Percentiles rank a stretch among this genome's conserved stretches.
phyloP scores from a whole-genome alignment of 2,888 invertebrate species.

The Heliconius ismenius region DNA sequence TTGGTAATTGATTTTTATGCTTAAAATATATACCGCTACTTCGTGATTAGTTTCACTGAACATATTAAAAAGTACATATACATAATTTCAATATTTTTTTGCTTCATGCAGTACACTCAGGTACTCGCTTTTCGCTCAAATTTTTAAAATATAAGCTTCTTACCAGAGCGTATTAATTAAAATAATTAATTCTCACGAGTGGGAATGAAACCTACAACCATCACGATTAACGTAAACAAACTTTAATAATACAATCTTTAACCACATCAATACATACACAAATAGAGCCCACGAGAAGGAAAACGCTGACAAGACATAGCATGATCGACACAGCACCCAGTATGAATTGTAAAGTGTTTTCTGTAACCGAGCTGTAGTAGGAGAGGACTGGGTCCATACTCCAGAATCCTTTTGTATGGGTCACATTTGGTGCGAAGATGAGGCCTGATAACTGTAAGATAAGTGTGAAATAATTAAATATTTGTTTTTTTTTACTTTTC shows the following conservation, averaged over 20 bases:
- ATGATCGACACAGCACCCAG: constrained; percentile 59
- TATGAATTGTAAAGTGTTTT: constrained; percentile 55
- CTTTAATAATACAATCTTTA: neutral
- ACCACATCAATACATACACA: constrained; percentile 17
- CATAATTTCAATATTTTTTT: no score
- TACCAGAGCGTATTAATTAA: no score
- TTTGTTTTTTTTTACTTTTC: neutral
- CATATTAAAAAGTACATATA: no score
- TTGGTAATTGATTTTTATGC: no score
- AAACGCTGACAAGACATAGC: constrained; percentile 58
- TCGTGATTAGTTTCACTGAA: no score
- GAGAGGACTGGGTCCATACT: constrained; percentile 56
- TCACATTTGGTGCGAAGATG: constrained; percentile 65
- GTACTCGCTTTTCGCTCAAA: no score
- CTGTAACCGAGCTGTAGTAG: constrained; percentile 56
- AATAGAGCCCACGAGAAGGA: constrained; percentile 50
- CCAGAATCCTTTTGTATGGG: constrained; percentile 60
- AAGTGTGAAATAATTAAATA: neutral
- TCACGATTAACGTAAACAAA: neutral
- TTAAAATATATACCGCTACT: no score
- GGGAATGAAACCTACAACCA: no score
- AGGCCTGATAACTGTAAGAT: constrained; percentile 58
- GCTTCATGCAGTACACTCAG: no score
- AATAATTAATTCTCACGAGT: no score
- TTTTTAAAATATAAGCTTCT: no score